Evolutionary conservation across 2,888 invertebrate species (phyloP), one percentile per base, ranked within the genome.

Genomic region (Allacma fusca): DNA sequence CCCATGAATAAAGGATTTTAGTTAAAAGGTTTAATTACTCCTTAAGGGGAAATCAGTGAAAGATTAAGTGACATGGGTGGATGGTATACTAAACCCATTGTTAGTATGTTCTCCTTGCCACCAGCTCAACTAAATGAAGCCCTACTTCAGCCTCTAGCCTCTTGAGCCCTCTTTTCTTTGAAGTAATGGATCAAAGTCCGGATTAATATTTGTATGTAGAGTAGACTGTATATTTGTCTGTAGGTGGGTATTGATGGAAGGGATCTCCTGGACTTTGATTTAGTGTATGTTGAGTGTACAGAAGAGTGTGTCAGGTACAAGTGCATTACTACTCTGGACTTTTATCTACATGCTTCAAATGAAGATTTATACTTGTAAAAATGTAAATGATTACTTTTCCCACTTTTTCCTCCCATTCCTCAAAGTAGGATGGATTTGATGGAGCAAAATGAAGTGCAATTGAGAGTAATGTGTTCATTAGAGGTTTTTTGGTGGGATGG

Each of bases 401-500:
- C 16, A 5, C 13, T 62, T 21, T 62, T 62, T 62, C 23, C 24
- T 62, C 9, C 9, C 62, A 9, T 24, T 62, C 26, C 16, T 62
- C 13, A 62, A 62, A 62, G 24, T 24, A 62, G 26, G 26, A 62
- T 24, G 62, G 24, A 26, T 62, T 26, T 62, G 62, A 62, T 62
- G 62, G 62, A 62, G 21, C 9, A 62, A 62, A 26, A 62, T 70
- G 43, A 70, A 43, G 57, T 57, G 59, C 57, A 57, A 57, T 57
- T 59, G 72, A 62, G 72, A 23, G 64, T 64, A 74, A 74, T 74
- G 73, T 64, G 73, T 74, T 74, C 73, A 74, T 74, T 74, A 74
- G 64, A 28, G 24, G n/a, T n/a, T 59, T 71, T 40, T 50, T 26
- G 24, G 23, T 23, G 62, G 62, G 62, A 62, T 24, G 4, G 28